phyloP scores from a whole-genome alignment of 2,797 vertebrate species.

The Schizopygopsis malacanthus region DNA sequence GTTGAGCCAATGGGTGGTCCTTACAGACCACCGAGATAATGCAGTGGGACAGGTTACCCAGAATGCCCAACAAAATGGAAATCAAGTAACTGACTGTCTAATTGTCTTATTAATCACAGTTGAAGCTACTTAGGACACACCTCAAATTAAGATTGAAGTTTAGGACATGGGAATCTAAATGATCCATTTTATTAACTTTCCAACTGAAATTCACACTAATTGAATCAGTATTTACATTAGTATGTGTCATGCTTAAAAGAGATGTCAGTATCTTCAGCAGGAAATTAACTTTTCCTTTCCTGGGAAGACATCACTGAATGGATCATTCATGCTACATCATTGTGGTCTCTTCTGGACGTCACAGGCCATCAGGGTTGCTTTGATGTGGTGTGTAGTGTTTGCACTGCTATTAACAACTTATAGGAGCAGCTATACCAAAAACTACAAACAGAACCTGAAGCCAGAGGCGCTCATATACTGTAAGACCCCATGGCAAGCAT shows the following conservation, averaged over 20 bases:
- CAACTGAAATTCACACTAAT: neutral
- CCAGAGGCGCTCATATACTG: neutral
- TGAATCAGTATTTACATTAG: neutral
- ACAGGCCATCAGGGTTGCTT: neutral
- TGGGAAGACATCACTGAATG: neutral
- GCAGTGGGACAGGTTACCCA: neutral
- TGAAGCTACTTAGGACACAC: neutral
- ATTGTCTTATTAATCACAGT: neutral
- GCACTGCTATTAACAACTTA: neutral
- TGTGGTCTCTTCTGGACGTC: slow-evolving; percentile 14
- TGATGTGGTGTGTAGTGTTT: slow-evolving; percentile 1
- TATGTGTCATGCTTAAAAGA: neutral
- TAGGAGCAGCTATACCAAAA: slow-evolving; percentile 8
- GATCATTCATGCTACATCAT: neutral
- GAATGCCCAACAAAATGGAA: neutral
- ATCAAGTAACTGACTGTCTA: neutral
- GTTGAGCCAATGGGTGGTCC: neutral
- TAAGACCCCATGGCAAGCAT: neutral
- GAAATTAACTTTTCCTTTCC: neutral
- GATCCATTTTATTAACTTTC: neutral
- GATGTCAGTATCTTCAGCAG: neutral
- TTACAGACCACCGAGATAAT: no score
- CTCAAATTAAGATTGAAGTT: neutral
- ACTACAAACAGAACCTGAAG: neutral
- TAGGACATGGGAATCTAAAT: neutral